These are phyloP conservation scores for Leptobrachium leishanense DNA, from an alignment of 2,113 vertebrate species.

Conservation along the genomic window DNA sequence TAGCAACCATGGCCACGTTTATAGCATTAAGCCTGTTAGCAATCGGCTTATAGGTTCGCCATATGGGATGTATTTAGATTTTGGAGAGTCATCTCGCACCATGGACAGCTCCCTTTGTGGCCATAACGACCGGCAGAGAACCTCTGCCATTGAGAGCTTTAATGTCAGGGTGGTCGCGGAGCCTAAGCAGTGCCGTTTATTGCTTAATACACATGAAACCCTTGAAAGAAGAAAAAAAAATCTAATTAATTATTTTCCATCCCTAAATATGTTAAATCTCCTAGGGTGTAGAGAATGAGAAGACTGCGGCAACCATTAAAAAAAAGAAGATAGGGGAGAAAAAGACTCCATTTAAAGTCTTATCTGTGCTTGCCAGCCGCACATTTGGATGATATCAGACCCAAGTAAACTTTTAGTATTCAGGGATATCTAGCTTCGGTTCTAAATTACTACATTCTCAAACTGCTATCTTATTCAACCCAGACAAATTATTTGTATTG, in stretches of 20 bases:
- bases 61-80: too few species aligned
- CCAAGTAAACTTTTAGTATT: conserved; percentile 53
- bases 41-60: too few species aligned
- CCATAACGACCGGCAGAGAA: too few species aligned
- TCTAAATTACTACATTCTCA: conserved; percentile 53
- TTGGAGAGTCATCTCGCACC: too few species aligned
- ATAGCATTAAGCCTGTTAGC: too few species aligned
- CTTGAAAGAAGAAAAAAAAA: conserved; percentile 22
- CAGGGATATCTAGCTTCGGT: conserved; percentile 43
- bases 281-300: conserved; percentile 33
- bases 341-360: conserved; percentile 57
- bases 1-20: too few species aligned
- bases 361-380: conserved; percentile 65
- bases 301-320: conserved; percentile 52
- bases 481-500: conserved; percentile 44
- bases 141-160: too few species aligned
- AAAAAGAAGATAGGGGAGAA: conserved; percentile 48
- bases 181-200: background rate
- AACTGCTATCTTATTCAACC: conserved; percentile 42
- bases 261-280: conserved; percentile 31
- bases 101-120: too few species aligned
- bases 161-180: too few species aligned
- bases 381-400: conserved; percentile 54
- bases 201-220: background rate
- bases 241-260: conserved; percentile 40